A percentile compares a stretch with the other conserved stretches of the same genome.
Evolutionary conservation across 1,140 invertebrate genomes (phyloP).

Genomic region (Chionoecetes opilio): DNA sequence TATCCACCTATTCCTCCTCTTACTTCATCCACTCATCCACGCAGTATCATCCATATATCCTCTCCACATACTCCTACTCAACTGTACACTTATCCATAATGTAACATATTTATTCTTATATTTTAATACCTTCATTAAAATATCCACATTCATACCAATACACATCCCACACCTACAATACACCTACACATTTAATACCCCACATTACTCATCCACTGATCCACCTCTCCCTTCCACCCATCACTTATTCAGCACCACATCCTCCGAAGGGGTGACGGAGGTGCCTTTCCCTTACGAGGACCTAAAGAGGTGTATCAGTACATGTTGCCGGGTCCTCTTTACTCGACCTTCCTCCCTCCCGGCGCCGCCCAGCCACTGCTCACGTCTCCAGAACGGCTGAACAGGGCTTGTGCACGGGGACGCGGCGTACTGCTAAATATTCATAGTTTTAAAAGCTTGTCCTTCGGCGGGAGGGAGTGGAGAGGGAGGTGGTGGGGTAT

Average conservation of each 20-base stretch:
- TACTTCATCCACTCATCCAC: no score
- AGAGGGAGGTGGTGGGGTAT: not conserved
- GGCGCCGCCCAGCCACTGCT: not conserved
- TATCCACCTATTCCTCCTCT: no score
- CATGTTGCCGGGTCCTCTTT: not conserved
- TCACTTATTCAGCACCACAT: not conserved
- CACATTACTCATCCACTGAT: not conserved
- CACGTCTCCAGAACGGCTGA: slow-evolving; percentile 12
- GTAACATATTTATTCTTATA: no score
- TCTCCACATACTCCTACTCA: no score
- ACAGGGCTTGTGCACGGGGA: not conserved
- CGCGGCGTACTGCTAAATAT: slow-evolving; percentile 55
- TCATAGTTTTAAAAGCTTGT: slow-evolving; percentile 61
- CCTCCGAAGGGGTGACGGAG: not conserved
- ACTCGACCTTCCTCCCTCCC: not conserved
- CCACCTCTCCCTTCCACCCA: not conserved
- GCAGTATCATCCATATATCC: no score
- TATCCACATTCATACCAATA: not conserved
- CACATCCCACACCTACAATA: not conserved
- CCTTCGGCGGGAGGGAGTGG: not conserved
- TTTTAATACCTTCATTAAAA: no score
- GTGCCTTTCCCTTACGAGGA: not conserved
- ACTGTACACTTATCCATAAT: no score
- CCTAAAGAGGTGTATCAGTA: not conserved
- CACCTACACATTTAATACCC: not conserved